Evolutionary conservation across 2,113 vertebrate genomes (phyloP), one percentile per base, ranked within the genome.

Genomic region (Zeus faber): DNA sequence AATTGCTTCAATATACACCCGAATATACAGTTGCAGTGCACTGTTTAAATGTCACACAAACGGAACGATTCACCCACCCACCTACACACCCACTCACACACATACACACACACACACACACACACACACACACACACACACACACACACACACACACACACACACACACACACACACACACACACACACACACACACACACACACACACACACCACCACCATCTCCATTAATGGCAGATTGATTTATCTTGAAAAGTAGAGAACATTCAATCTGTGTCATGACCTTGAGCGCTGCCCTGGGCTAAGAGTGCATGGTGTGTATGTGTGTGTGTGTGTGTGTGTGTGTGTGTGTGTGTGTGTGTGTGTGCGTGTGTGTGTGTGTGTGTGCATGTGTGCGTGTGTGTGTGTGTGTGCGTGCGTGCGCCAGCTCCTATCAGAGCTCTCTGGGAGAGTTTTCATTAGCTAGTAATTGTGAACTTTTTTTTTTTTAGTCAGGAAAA

Each of bases 201-300:
- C 17, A 55, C 21, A 41, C 47, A 51, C 45, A 54, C 58, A 43
- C 51, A 14, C 43, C 48, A 44, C 66, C 58, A 63, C 77, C 51
- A 14, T 46, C 48, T 47, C 66, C 58, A 63, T 78, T 73, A 80
- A 79, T 76, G 72, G 70, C 71, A 74, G 67, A 81, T 76, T 74
- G 75, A 80, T 76, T 78, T 74, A 69, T 76, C 81, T 79, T 80
- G 69, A 76, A 82, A 78, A 70, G 72, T 67, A 58, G 39, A 54
- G 67, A 70, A 73, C 70, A 77, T 68, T 76, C 63, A 74, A 79
- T 80, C 70, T 70, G 65, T 74, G 70, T 46, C 65, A 62, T 11
- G 75, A 78, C 77, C 77, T 71, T 81, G 54, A 64, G 18, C 33
- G 22, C 49, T 70, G 49, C 45, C 65, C 49, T 53, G 17, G 25